These are phyloP conservation scores for Elachura formosa DNA, from an alignment of 2,113 vertebrate species.

Conservation along the genomic window DNA sequence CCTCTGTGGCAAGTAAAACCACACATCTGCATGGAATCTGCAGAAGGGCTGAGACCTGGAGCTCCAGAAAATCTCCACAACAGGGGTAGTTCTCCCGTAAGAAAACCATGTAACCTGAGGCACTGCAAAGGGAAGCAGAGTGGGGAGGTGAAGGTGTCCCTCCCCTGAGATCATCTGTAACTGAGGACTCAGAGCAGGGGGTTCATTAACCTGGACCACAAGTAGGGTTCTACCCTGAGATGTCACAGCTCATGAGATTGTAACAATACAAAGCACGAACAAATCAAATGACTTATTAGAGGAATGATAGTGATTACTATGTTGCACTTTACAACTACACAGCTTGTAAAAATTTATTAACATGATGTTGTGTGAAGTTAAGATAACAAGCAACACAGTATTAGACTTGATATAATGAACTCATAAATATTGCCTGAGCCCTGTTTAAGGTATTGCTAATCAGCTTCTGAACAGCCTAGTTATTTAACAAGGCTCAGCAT, in stretches of 20 bases:
- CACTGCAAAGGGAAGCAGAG: background rate
- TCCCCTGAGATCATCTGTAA: background rate
- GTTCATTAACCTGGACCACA: background rate
- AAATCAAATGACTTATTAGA: background rate
- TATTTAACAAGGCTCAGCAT: background rate
- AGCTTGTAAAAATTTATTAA: constrained; percentile 9
- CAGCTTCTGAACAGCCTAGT: background rate
- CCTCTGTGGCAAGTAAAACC: background rate
- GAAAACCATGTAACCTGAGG: background rate
- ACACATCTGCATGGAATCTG: background rate
- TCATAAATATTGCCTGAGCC: background rate
- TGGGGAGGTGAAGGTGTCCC: background rate
- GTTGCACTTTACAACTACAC: background rate
- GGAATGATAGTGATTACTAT: background rate
- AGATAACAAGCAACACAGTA: background rate
- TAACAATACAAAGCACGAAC: background rate
- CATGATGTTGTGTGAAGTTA: background rate
- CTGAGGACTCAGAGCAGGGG: background rate
- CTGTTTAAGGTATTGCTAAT: background rate
- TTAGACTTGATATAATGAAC: background rate
- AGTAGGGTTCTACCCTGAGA: background rate
- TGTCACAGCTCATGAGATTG: fast-evolving
- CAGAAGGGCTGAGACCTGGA: background rate
- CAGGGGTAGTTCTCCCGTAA: background rate
- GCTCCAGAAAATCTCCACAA: background rate